Evolutionary conservation across 2,888 invertebrate genomes (phyloP).

Genomic region (Molorchus minor): DNA sequence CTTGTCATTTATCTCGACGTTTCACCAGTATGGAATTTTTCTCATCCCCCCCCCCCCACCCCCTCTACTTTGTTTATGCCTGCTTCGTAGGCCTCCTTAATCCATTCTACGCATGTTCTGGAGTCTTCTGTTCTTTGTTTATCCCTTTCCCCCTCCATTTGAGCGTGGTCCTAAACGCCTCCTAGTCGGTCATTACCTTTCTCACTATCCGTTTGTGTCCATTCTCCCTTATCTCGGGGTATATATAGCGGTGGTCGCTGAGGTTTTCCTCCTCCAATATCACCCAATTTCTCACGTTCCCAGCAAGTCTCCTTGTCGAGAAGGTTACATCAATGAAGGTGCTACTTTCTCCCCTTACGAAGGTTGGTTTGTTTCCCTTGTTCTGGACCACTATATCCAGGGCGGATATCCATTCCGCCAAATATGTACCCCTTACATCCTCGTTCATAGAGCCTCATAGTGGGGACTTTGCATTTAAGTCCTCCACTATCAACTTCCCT

Average conservation of each 20-base stretch:
- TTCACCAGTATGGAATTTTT: not conserved
- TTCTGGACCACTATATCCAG: not conserved
- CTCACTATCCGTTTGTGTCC: not conserved
- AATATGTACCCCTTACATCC: not conserved
- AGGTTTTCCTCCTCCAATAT: not conserved
- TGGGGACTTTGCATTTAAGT: slow-evolving; percentile 6
- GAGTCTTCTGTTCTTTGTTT: not conserved
- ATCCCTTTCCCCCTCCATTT: not conserved
- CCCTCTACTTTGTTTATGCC: not conserved
- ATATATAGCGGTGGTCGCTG: not conserved
- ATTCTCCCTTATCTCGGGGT: not conserved
- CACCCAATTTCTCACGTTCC: not conserved
- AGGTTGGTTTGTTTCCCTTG: not conserved
- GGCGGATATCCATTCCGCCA: not conserved
- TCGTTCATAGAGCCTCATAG: not conserved
- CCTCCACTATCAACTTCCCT: not conserved
- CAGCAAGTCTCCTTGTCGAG: not conserved
- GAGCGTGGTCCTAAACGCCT: not conserved
- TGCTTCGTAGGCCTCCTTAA: not conserved
- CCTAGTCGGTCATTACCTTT: not conserved
- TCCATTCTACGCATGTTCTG: not conserved
- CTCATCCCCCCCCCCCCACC: not conserved
- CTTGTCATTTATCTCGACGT: not conserved
- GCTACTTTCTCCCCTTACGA: slow-evolving; percentile 1
- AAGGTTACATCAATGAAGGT: slow-evolving; percentile 1